Evolutionary conservation across 2,888 invertebrate species (phyloP).

Genomic region (Serripes groenlandicus): DNA sequence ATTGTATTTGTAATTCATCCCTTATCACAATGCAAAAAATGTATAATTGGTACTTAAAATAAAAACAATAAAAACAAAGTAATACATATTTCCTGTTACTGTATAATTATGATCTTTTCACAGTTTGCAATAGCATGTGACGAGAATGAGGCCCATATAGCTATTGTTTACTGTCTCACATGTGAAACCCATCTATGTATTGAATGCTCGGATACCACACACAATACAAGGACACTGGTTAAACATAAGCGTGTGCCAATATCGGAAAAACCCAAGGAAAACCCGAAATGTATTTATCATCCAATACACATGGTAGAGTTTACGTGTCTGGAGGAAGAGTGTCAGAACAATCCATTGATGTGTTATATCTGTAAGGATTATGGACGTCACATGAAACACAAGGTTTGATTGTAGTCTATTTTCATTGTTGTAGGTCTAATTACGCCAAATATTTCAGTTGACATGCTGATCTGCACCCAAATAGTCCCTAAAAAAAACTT

Average conservation of each 20-base stretch:
- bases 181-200: slow-evolving; percentile 88
- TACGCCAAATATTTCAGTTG: background rate
- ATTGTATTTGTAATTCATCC: no score
- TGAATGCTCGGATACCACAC: slow-evolving; percentile 88
- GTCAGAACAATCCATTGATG: slow-evolving; percentile 88
- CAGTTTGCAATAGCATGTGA: slow-evolving; percentile 88
- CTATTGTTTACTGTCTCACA: slow-evolving; percentile 88
- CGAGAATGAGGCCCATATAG: slow-evolving; percentile 88
- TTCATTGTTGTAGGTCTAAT: background rate
- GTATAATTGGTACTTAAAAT: no score
- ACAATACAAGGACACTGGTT: slow-evolving; percentile 88
- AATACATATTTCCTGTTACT: no score
- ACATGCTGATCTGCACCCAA: no score
- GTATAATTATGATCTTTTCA: no score
- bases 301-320: slow-evolving; percentile 88
- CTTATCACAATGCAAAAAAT: no score
- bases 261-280: slow-evolving; percentile 88
- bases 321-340: slow-evolving; percentile 88
- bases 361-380: slow-evolving; percentile 89
- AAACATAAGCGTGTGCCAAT: slow-evolving; percentile 88
- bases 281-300: slow-evolving; percentile 88
- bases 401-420: slow-evolving; percentile 83
- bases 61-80: no score
- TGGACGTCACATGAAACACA: slow-evolving; percentile 88
- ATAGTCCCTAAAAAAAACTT: no score